A percentile compares a stretch with the other conserved stretches of the same genome.
Evolutionary conservation across 2,888 invertebrate species (phyloP).

Genomic region (Ophion slaviceki): DNA sequence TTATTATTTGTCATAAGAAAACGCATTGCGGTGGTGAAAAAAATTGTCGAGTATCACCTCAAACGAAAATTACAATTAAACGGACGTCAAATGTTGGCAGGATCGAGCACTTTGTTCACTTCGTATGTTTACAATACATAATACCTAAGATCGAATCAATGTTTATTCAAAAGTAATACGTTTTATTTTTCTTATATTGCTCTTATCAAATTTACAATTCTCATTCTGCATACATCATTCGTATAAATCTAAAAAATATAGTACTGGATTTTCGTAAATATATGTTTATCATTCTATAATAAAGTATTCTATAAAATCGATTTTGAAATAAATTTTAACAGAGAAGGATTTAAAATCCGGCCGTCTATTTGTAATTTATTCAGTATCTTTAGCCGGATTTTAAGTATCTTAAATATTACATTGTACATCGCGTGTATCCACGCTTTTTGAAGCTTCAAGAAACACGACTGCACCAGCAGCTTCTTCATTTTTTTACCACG

Average conservation of each 20-base stretch:
- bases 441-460: slow-evolving; percentile 47
- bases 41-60: not conserved
- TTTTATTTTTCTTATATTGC: slow-evolving; percentile 76
- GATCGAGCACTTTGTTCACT: not conserved
- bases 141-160: not conserved
- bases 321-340: slow-evolving; percentile 75
- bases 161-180: slow-evolving; percentile 65
- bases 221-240: slow-evolving; percentile 73
- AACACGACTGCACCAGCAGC: slow-evolving; percentile 54
- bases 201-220: slow-evolving; percentile 82
- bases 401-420: slow-evolving; percentile 61
- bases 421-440: slow-evolving; percentile 60
- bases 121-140: not conserved
- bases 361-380: slow-evolving; percentile 52
- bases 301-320: slow-evolving; percentile 58
- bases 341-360: slow-evolving; percentile 72
- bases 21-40: not conserved
- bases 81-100: not conserved
- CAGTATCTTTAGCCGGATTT: slow-evolving; percentile 54
- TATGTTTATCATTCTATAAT: slow-evolving; percentile 74
- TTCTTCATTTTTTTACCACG: not conserved
- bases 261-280: slow-evolving; percentile 72
- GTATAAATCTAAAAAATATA: slow-evolving; percentile 78
- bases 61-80: not conserved
- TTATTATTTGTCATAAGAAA: too few species aligned